Conservation (phyloP, 2,888 invertebrate species). For the Agrilus mali region DNA sequence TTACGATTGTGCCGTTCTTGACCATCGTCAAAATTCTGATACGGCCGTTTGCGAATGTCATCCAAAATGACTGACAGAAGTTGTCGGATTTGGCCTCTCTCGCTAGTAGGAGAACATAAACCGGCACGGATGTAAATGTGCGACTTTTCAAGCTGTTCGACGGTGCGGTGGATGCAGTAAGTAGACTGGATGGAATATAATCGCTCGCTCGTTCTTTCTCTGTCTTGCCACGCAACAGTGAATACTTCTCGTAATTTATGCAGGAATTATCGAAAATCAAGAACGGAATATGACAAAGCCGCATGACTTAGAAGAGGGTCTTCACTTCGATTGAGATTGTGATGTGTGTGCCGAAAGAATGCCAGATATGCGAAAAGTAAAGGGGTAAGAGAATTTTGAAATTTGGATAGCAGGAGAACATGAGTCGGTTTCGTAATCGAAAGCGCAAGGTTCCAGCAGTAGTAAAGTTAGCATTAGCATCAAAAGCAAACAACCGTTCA, state of each 20-base stretch:
- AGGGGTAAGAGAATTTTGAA: constrained; percentile 34
- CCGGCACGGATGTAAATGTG: constrained; percentile 1
- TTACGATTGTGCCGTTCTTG: not conserved
- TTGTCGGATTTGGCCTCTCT: constrained; percentile 21
- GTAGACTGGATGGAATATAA: too few relatives aligned
- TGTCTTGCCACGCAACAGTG: too few relatives aligned
- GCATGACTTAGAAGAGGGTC: constrained; percentile 19
- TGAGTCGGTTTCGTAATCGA: too few relatives aligned
- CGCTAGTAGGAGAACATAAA: constrained; percentile 17
- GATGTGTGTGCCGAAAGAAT: not conserved
- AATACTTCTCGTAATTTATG: constrained; percentile 24
- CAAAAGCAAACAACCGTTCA: too few relatives aligned
- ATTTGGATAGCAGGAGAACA: constrained; percentile 28
- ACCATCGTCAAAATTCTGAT: not conserved
- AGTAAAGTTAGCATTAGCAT: too few relatives aligned
- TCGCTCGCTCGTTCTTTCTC: too few relatives aligned
- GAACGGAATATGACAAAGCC: constrained; percentile 24
- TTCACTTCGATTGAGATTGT: not conserved
- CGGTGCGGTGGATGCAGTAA: too few relatives aligned
- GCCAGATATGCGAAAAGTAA: constrained; percentile 20
- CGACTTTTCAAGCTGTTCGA: too few relatives aligned
- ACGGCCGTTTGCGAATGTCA: not conserved
- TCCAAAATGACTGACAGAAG: constrained; percentile 27
- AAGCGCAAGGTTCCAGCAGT: too few relatives aligned
- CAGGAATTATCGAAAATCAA: constrained; percentile 32